Evolutionary conservation across 1,140 invertebrate species (phyloP).

Genomic region (Drosophila pseudoananassae): DNA sequence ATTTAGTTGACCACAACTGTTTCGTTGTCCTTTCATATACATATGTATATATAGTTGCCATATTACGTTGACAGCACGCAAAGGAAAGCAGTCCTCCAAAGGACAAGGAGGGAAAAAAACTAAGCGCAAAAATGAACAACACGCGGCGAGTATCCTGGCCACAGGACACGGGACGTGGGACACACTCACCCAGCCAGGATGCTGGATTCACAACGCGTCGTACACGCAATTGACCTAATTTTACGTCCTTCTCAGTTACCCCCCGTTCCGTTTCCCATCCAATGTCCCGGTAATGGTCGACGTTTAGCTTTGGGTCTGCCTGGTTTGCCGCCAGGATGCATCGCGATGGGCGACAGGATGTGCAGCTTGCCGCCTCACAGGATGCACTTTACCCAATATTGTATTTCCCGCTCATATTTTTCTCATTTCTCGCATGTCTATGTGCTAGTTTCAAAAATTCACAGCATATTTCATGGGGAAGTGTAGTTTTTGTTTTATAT

Average conservation of each 20-base stretch:
- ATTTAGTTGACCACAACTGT: constrained; percentile 7
- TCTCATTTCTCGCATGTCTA: constrained; percentile 16
- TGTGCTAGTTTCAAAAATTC: constrained; percentile 30
- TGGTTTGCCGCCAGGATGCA: constrained; percentile 51
- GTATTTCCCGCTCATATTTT: constrained; percentile 23
- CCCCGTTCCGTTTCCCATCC: constrained; percentile 26
- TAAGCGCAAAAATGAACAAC: constrained; percentile 45
- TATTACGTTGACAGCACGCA: constrained; percentile 42
- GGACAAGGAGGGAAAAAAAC: constrained; percentile 7
- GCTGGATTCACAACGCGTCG: constrained; percentile 50
- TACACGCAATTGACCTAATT: constrained; percentile 71
- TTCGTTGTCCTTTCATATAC: constrained; percentile 5
- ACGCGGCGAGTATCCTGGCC: constrained; percentile 38
- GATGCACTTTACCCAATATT: constrained; percentile 53
- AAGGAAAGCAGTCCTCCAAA: constrained; percentile 8
- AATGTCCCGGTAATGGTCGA: constrained; percentile 51
- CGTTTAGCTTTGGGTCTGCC: constrained; percentile 49
- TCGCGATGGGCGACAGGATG: constrained; percentile 41
- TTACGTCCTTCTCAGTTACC: constrained; percentile 11
- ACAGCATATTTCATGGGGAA: constrained; percentile 10
- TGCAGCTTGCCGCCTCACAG: constrained; percentile 46
- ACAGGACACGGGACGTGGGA: constrained; percentile 20
- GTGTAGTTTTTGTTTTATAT: not conserved
- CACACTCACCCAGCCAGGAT: constrained; percentile 34
- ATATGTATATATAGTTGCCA: constrained; percentile 6